A percentile compares a stretch with the other conserved stretches of the same genome.
Evolutionary conservation across 2,888 invertebrate genomes (phyloP).

Genomic region (Sinhomidia bicolor): DNA sequence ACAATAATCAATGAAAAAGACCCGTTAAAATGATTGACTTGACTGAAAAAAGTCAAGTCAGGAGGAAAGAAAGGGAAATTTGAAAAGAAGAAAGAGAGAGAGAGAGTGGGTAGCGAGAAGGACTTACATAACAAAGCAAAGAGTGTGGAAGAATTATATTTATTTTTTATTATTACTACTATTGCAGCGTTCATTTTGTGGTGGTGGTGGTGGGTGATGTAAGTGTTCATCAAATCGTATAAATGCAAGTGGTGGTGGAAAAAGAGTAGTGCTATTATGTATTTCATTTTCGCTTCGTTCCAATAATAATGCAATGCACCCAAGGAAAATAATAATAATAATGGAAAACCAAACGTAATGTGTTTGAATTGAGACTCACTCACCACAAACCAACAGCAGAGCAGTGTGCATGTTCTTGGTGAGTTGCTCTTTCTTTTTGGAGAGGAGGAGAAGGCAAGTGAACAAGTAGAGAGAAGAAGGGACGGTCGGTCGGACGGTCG

Average conservation of each 20-base stretch:
- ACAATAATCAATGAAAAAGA: slow-evolving; percentile 40
- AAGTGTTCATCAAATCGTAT: slow-evolving; percentile 54
- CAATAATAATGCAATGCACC: background rate
- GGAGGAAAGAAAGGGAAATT: background rate
- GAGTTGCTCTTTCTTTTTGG: background rate
- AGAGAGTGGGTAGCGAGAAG: background rate
- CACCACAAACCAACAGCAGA: background rate
- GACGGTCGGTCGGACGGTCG: slow-evolving; percentile 9
- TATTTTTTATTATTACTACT: slow-evolving; percentile 28
- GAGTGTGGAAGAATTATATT: slow-evolving; percentile 35
- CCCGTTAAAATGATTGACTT: slow-evolving; percentile 55
- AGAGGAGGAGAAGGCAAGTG: background rate
- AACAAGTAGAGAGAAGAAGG: background rate
- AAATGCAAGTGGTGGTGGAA: slow-evolving; percentile 23
- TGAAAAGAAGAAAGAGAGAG: background rate
- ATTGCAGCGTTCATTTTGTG: slow-evolving; percentile 5
- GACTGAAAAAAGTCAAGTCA: slow-evolving; percentile 34
- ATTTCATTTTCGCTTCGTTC: slow-evolving; percentile 22
- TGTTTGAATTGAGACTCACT: background rate
- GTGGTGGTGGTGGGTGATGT: slow-evolving; percentile 15
- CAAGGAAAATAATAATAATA: background rate
- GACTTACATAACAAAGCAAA: background rate
- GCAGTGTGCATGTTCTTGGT: background rate
- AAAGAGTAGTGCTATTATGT: slow-evolving; percentile 16
- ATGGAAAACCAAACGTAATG: background rate